These are phyloP conservation scores for Psittacara wagleri DNA, from an alignment of 2,113 vertebrate genomes.

Conservation along the genomic window DNA sequence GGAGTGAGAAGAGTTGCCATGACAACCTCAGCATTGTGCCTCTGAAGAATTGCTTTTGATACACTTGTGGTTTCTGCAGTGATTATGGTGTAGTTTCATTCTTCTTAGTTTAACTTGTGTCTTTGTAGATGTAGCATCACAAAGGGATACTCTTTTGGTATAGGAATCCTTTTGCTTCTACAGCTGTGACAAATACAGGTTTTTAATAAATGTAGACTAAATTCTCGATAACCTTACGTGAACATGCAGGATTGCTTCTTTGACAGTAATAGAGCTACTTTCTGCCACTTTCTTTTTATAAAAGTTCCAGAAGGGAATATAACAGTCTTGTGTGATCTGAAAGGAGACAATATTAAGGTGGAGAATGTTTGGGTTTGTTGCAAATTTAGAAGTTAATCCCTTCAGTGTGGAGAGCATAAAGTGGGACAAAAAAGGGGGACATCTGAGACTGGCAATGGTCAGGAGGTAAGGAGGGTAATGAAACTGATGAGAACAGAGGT, in stretches of 20 bases:
- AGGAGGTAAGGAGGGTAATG: background rate
- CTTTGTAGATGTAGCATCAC: background rate
- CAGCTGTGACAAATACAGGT: background rate
- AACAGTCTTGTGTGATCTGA: background rate
- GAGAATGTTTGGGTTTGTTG: background rate
- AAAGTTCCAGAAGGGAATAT: background rate
- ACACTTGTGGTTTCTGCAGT: slow-evolving; percentile 42
- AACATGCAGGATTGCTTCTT: background rate
- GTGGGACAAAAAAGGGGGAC: background rate
- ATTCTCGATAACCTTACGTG: background rate
- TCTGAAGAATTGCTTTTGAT: slow-evolving; percentile 64
- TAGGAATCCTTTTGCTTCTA: background rate
- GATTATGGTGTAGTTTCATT: slow-evolving; percentile 20
- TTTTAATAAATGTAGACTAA: background rate
- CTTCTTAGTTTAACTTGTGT: background rate
- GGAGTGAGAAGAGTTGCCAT: slow-evolving; percentile 73
- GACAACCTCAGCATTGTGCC: slow-evolving; percentile 69
- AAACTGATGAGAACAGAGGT: background rate
- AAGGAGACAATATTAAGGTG: background rate
- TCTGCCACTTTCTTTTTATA: background rate
- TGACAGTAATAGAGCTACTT: background rate
- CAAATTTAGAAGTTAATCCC: background rate
- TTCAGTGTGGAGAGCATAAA: background rate
- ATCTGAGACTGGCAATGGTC: background rate
- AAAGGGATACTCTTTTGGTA: background rate